phyloP scores from a whole-genome alignment of 2,888 invertebrate species.

The Villa cingulata region DNA sequence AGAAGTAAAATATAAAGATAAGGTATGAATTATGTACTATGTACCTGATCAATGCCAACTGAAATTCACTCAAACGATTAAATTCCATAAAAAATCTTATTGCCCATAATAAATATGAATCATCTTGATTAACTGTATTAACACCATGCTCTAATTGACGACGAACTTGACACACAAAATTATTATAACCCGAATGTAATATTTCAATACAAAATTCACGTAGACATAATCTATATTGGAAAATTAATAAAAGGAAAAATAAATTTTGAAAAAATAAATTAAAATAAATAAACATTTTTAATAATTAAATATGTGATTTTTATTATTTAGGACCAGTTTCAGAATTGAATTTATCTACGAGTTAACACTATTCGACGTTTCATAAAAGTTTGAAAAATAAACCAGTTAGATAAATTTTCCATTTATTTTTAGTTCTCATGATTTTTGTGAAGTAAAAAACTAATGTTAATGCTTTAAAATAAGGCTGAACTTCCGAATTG shows the following conservation, averaged over 20 bases:
- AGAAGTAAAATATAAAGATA: too few species aligned
- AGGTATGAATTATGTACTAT: too few species aligned
- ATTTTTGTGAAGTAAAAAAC: too few species aligned
- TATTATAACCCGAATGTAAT: slow-evolving; percentile 83
- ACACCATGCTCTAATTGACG: slow-evolving; percentile 54
- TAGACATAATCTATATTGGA: slow-evolving; percentile 65
- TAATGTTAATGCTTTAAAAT: too few species aligned
- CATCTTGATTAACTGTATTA: slow-evolving; percentile 67
- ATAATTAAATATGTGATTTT: background rate
- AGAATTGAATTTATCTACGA: too few species aligned
- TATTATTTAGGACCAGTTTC: too few species aligned
- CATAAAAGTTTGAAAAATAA: too few species aligned
- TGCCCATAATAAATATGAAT: slow-evolving; percentile 89
- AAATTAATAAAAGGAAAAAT: slow-evolving; percentile 1
- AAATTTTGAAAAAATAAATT: background rate
- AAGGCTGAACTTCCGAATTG: too few species aligned
- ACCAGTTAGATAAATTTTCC: too few species aligned
- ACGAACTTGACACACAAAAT: slow-evolving; percentile 77
- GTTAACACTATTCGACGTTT: too few species aligned
- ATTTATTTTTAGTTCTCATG: too few species aligned
- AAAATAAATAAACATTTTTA: too few species aligned
- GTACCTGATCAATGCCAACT: slow-evolving; percentile 80
- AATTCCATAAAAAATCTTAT: slow-evolving; percentile 96
- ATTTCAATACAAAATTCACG: slow-evolving; percentile 93
- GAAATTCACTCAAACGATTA: slow-evolving; percentile 74